These are phyloP conservation scores for Hydrolagus colliei DNA, from an alignment of 2,797 vertebrate species.

Conservation along the genomic window DNA sequence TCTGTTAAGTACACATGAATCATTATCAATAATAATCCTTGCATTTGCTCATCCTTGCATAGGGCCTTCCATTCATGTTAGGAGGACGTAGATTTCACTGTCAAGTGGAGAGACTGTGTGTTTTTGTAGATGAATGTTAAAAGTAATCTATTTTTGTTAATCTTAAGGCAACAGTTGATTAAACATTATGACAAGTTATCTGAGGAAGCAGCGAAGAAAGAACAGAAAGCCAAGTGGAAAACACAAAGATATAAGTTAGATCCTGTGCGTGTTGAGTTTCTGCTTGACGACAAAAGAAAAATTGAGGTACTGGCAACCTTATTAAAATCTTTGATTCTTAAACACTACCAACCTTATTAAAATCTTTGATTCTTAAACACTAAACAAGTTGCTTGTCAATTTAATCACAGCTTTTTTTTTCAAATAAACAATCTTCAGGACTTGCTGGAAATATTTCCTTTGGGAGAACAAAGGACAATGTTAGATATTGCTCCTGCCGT, in stretches of 20 bases:
- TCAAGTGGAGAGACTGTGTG: no score
- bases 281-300: constrained; percentile 59
- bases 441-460: constrained; percentile 61
- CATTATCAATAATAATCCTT: no score
- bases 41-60: no score
- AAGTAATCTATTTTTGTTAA: neutral
- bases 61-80: no score
- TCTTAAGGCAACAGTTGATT: constrained; percentile 78
- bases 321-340: no score
- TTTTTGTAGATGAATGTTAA: neutral
- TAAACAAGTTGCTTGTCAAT: neutral
- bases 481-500: constrained; percentile 43
- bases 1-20: no score
- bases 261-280: constrained; percentile 65
- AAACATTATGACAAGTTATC: constrained; percentile 82
- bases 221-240: constrained; percentile 80
- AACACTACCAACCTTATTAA: constrained; percentile 41
- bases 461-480: constrained; percentile 50
- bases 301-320: constrained; percentile 58
- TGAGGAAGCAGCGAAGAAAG: constrained; percentile 80
- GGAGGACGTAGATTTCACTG: no score
- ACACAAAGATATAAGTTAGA: constrained; percentile 74
- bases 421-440: constrained; percentile 47
- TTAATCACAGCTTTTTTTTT: neutral
- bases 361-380: no score